Base-by-base conservation (phyloP, 2,113 vertebrate species). In the Halichoeres trimaculatus region DNA sequence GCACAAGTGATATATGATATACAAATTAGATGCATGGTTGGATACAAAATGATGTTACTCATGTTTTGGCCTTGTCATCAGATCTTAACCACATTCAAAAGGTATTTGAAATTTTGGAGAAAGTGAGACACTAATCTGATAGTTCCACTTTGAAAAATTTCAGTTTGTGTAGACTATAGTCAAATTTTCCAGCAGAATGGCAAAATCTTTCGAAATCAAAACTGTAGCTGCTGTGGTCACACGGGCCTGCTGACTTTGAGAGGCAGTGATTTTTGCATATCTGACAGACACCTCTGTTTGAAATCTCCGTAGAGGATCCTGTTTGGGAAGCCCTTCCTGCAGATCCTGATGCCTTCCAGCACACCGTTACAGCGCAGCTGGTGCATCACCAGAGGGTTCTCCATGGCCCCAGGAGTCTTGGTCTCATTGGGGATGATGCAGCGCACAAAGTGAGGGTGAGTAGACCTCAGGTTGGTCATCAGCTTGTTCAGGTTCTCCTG, bases 331-430 rank as follows among this genome's bases (percentile, higher is more conserved):
- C 95, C 95, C 85, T 96, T 97, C 53, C 96, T 94, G 87, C 96
- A 97, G 90, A 97, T 97, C 81, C 96, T 95, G 90, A 97, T 97
- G 45, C 97, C 96, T 74, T 98, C 97, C 89, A 98, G 93, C 10
- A 98, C 97, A 2, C 97, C 97, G 0, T 98, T 98, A 90, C 97
- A 98, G 88, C 97, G 97, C n/a, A 98, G 94, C 92, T 98, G 97
- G 90, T 98, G 96, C 96, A 98, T 98, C 57, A 98, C 96, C 89
- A 98, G 74, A 60, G 96, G 93, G 19, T 98, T 98, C 88, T 97
- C 94, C 90, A 98, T 98, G 83, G 95, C 91, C 1, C 96, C 96
- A 17, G 96, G 95, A 78, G 94, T 91, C 90, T 98, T 98, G 19
- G 93, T 93, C 93, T 98, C 97, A 5, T 98, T 98, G 7, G 96